Percentiles rank a stretch among this genome's conserved stretches.
These are phyloP conservation scores for Limnothrissa miodon DNA, from an alignment of 2,113 vertebrate species.

Conservation along the genomic window DNA sequence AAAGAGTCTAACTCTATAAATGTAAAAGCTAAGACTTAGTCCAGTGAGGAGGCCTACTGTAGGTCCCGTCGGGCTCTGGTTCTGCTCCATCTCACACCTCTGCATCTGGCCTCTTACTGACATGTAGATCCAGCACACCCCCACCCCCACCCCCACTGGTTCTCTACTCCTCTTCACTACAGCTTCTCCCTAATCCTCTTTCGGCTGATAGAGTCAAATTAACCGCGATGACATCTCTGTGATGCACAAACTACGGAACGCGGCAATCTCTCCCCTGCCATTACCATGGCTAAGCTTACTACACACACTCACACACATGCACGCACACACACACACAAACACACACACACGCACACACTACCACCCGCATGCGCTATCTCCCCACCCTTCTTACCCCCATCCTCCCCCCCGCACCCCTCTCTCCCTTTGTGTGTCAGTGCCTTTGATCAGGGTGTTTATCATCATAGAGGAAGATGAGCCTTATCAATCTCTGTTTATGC, in stretches of 20 bases:
- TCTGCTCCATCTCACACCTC: no score
- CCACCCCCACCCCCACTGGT: no score
- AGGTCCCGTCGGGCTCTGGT: no score
- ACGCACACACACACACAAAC: neutral
- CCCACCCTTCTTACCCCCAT: neutral
- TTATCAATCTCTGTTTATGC: constrained; percentile 9
- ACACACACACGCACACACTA: neutral
- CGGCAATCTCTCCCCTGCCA: neutral
- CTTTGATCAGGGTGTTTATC: neutral
- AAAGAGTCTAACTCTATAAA: no score
- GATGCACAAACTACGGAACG: neutral
- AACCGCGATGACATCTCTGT: neutral
- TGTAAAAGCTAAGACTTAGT: no score
- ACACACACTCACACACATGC: neutral
- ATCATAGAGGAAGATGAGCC: neutral
- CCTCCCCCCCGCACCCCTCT: neutral
- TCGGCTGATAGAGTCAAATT: neutral
- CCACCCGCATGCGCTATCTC: no score
- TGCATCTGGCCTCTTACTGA: no score
- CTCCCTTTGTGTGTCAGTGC: neutral
- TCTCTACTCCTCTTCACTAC: neutral
- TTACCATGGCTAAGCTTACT: neutral
- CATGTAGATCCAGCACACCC: no score
- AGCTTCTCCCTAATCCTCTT: neutral
- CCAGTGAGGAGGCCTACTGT: no score